Evolutionary conservation across 2,797 vertebrate genomes (phyloP).

Genomic region (Rhinella marina): DNA sequence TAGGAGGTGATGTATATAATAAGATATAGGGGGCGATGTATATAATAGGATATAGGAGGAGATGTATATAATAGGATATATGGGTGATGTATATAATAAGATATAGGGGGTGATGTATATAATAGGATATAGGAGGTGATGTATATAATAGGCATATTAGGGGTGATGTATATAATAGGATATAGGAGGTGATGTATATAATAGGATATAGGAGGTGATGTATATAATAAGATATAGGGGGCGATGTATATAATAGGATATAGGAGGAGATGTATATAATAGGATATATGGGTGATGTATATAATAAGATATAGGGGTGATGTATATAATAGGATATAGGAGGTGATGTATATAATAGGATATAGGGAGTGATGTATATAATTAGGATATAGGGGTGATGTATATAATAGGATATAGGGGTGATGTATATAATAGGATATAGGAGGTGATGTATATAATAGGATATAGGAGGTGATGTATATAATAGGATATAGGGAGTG

Average conservation of each 20-base stretch:
- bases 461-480: not conserved
- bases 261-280: too few species aligned
- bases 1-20: not conserved
- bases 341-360: not conserved
- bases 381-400: too few species aligned
- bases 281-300: too few species aligned
- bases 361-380: not conserved
- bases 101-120: too few species aligned
- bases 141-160: not conserved
- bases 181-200: too few species aligned
- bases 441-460: not conserved
- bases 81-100: not conserved
- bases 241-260: too few species aligned
- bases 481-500: not conserved
- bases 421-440: not conserved
- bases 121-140: too few species aligned
- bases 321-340: not conserved
- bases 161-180: not conserved
- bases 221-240: too few species aligned
- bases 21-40: too few species aligned
- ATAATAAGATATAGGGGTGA: not conserved
- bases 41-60: not conserved
- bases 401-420: not conserved
- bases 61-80: not conserved
- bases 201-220: too few species aligned